These are phyloP conservation scores for Lepilemur septentrionalis DNA, from an alignment of 2,797 vertebrate species.

Conservation along the genomic window DNA sequence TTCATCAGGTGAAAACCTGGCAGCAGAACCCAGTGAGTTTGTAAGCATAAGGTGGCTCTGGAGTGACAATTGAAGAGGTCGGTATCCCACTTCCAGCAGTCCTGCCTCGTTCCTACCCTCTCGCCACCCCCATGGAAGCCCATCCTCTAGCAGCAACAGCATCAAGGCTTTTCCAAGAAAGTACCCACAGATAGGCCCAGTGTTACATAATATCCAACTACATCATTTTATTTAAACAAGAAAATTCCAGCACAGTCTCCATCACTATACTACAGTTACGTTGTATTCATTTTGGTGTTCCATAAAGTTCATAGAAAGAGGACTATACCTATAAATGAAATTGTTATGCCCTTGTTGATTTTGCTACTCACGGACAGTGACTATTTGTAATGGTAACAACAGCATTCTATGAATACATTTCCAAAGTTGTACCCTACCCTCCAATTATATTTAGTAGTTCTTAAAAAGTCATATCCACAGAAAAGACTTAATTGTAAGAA, in stretches of 20 bases:
- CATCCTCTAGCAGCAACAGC: neutral
- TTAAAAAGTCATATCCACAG: constrained; percentile 4
- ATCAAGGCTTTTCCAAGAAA: neutral
- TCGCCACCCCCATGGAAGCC: neutral
- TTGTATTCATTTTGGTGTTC: neutral
- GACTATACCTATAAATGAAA: neutral
- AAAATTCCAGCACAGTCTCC: neutral
- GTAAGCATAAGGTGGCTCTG: neutral
- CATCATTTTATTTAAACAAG: neutral
- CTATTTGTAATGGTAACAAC: neutral
- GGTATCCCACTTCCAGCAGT: neutral
- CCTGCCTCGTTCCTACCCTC: neutral
- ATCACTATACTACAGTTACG: neutral
- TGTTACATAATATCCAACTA: neutral
- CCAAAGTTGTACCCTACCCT: neutral
- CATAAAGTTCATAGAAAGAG: neutral
- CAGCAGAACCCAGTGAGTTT: neutral
- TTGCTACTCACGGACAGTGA: neutral
- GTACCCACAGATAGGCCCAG: neutral
- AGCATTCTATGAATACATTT: neutral
- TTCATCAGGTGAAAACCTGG: neutral
- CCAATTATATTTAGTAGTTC: neutral
- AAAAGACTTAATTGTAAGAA: constrained; percentile 4
- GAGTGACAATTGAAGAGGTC: neutral
- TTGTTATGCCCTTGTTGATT: neutral